Conservation (phyloP, 2,113 vertebrate species). For the Dendrocopos noguchii region DNA sequence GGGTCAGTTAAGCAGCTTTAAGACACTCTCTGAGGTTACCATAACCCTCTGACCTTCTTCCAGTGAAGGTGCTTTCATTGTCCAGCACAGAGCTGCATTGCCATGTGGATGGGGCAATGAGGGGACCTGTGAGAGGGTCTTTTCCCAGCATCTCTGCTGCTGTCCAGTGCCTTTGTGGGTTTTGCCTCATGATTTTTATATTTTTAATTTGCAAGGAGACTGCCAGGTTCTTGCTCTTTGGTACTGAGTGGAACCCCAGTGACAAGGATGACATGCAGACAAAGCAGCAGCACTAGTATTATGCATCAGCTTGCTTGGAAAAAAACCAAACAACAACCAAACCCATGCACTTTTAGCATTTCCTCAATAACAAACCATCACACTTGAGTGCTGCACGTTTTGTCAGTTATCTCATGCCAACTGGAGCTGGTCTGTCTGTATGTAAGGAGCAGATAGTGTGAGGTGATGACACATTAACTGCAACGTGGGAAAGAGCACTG, state of each 20-base stretch:
- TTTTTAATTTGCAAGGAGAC: neutral
- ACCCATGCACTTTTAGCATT: neutral
- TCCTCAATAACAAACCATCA: neutral
- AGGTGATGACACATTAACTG: neutral
- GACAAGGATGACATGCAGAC: fast-evolving
- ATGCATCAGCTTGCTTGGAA: neutral
- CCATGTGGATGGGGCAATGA: fast-evolving
- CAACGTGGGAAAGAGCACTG: neutral
- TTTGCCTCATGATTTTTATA: neutral
- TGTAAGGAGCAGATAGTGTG: neutral
- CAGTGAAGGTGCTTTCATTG: neutral
- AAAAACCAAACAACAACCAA: neutral
- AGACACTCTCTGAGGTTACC: neutral
- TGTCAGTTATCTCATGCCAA: neutral
- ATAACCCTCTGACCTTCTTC: neutral
- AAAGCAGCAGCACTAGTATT: neutral
- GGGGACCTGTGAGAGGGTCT: neutral
- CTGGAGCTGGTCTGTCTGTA: neutral
- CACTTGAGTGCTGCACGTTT: neutral
- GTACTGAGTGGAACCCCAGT: neutral
- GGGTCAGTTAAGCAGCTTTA: neutral
- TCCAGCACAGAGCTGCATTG: fast-evolving
- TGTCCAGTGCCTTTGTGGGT: neutral
- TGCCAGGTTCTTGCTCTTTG: neutral
- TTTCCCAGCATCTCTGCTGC: neutral